Conservation (phyloP, 2,113 vertebrate species). For the Chascanopsetta lugubris region DNA sequence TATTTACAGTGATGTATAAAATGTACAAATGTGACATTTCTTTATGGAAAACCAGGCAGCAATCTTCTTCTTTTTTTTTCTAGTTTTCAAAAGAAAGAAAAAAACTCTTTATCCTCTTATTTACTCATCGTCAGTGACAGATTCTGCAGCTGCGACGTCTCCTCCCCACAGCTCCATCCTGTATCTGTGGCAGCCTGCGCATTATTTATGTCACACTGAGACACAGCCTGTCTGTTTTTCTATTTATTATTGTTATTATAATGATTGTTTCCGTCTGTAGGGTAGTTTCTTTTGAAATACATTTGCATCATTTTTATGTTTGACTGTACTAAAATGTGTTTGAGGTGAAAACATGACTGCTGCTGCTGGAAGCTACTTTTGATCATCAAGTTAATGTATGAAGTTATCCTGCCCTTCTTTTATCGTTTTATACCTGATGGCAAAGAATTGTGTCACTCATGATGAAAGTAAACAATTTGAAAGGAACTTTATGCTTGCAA, state of each 20-base stretch:
- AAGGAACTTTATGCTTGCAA: conserved; percentile 70
- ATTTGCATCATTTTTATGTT: conserved; percentile 60
- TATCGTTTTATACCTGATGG: conserved; percentile 44
- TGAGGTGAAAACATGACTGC: conserved; percentile 54
- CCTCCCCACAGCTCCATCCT: conserved; percentile 14
- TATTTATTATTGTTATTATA: conserved; percentile 77
- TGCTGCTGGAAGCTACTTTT: conserved; percentile 62
- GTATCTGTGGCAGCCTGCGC: conserved; percentile 57
- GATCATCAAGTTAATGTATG: conserved; percentile 22
- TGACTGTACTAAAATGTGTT: conserved; percentile 57
- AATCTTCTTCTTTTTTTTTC: conserved; percentile 25
- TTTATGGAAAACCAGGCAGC: conserved; percentile 35
- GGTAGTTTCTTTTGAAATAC: conserved; percentile 42
- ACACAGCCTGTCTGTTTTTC: conserved; percentile 64
- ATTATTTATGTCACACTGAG: conserved; percentile 75
- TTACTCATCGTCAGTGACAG: conserved; percentile 7
- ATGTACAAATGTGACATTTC: conserved; percentile 46
- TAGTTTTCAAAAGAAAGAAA: conserved; percentile 22
- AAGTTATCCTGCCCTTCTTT: conserved; percentile 36
- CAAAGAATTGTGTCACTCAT: conserved; percentile 27
- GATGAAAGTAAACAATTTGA: conserved; percentile 25
- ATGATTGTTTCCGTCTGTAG: conserved; percentile 63
- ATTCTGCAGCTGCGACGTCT: conserved; percentile 17
- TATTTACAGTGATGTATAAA: conserved; percentile 32
- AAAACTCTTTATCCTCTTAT: conserved; percentile 17